Evolutionary conservation across 1,140 invertebrate species (phyloP), one percentile per base, ranked within the genome.

Genomic region (Cydia amplana): DNA sequence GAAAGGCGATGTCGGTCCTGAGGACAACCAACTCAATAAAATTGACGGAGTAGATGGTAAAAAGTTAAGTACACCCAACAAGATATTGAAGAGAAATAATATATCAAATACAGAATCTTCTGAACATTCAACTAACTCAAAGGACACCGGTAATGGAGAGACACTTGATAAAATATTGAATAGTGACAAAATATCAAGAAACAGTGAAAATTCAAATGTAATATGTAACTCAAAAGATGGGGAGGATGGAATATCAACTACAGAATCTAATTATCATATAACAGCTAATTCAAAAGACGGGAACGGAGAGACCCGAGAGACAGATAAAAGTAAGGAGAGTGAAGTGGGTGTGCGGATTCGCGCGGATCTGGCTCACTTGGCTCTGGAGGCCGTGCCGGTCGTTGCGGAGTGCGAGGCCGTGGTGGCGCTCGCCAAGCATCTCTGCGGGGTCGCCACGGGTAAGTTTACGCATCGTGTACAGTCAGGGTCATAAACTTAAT

Each of bases 391-490:
- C 25, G 87, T 97, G 46, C 85, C 94, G 4, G 90, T 92, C 65
- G 43, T 91, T 86, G 43, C 60, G 87, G 16, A 80, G 86, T 23
- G 70, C 7, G 10, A 18, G 1, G 55, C 72, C 16, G 93, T 96
- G 64, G 95, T 98, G 60, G 97, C 95, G 1, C 88, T 97, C 36
- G 96, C 96, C 0, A 98, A 98, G 92, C 97, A 98, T 93, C 93
- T 98, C 18, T 98, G 97, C 88, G 97, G 97, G 1, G 95, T 93
- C 20, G 97, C 97, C 43, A 97, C 97, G 79, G 96, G 96, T 96
- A 86, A 80, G 77, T 82, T 16, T 40, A 18, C 60, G 10, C 43
- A 16, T 46, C 43, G 32, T 32, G 32, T 32, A 32, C 32, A 32
- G 32, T 32, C 32, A 32, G 32, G 32, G 5, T 32, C 32, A 32